These are phyloP conservation scores for Salvator merianae DNA, from an alignment of 2,113 vertebrate genomes.

Conservation along the genomic window DNA sequence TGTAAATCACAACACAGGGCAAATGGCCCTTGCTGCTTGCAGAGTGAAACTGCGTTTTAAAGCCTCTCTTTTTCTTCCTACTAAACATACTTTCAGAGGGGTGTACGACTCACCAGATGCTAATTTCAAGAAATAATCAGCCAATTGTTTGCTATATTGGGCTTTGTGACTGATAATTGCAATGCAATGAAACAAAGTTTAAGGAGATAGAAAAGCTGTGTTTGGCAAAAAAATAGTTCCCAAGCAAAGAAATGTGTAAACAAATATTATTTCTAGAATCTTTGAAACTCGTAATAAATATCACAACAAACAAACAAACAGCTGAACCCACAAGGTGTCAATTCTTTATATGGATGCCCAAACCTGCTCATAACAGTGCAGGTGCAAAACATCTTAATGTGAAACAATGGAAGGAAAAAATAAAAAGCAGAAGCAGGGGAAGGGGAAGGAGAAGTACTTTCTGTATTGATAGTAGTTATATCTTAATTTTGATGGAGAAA, in stretches of 20 bases:
- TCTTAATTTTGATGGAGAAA: background rate
- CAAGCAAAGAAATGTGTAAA: background rate
- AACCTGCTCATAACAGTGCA: background rate
- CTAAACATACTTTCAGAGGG: background rate
- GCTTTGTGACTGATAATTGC: background rate
- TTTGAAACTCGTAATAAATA: background rate
- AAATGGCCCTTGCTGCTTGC: background rate
- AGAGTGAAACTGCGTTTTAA: background rate
- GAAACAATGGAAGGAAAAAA: background rate
- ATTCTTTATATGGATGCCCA: background rate
- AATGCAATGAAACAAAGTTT: background rate
- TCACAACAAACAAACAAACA: background rate
- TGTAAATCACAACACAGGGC: background rate
- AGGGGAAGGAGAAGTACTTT: background rate
- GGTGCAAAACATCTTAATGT: background rate
- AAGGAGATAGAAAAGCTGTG: background rate
- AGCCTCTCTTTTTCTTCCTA: background rate
- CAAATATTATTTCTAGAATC: background rate
- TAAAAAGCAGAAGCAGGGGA: background rate
- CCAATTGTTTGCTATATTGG: background rate
- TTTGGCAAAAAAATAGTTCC: background rate
- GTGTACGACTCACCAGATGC: background rate
- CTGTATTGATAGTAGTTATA: background rate
- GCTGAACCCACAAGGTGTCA: background rate
- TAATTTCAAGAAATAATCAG: background rate